Conservation (phyloP, 2,797 vertebrate species). For the Poecilia picta region DNA sequence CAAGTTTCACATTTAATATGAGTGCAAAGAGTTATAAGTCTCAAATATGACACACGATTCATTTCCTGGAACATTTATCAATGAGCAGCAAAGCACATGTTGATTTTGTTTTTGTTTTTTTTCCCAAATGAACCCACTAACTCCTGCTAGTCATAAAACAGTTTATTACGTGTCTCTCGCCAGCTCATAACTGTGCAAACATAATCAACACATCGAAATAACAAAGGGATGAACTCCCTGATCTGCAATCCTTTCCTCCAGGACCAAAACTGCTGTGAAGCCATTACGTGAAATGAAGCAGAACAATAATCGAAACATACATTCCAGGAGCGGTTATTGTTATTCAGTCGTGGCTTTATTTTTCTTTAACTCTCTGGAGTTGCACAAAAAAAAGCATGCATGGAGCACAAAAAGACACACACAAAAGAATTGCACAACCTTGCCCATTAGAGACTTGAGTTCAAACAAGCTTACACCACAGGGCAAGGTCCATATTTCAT, state of each 20-base stretch:
- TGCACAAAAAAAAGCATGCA: slow-evolving; percentile 10
- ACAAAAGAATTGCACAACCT: slow-evolving; percentile 37
- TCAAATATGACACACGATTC: slow-evolving; percentile 41
- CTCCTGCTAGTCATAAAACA: slow-evolving; percentile 12
- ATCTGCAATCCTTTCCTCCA: slow-evolving; percentile 13
- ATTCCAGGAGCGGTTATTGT: slow-evolving; percentile 23
- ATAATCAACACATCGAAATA: slow-evolving; percentile 23
- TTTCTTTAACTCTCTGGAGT: slow-evolving; percentile 8
- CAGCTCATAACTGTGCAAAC: slow-evolving; percentile 9
- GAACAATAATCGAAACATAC: slow-evolving; percentile 31
- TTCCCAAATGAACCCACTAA: slow-evolving; percentile 5
- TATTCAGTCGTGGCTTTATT: slow-evolving; percentile 15
- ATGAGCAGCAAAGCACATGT: slow-evolving; percentile 17
- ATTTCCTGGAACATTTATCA: slow-evolving; percentile 52
- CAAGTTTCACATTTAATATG: slow-evolving; percentile 39
- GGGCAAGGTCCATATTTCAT: slow-evolving; percentile 73
- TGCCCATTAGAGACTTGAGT: slow-evolving; percentile 63
- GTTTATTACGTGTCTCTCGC: background rate
- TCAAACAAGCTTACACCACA: slow-evolving; percentile 74
- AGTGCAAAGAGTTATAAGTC: slow-evolving; percentile 29
- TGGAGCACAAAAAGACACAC: slow-evolving; percentile 29
- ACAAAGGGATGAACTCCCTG: slow-evolving; percentile 10
- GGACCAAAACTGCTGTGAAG: background rate
- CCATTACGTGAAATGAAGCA: slow-evolving; percentile 37
- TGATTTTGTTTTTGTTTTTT: slow-evolving; percentile 14